These are phyloP conservation scores for Mythimna ferrago DNA, from an alignment of 2,888 invertebrate species.

Conservation along the genomic window DNA sequence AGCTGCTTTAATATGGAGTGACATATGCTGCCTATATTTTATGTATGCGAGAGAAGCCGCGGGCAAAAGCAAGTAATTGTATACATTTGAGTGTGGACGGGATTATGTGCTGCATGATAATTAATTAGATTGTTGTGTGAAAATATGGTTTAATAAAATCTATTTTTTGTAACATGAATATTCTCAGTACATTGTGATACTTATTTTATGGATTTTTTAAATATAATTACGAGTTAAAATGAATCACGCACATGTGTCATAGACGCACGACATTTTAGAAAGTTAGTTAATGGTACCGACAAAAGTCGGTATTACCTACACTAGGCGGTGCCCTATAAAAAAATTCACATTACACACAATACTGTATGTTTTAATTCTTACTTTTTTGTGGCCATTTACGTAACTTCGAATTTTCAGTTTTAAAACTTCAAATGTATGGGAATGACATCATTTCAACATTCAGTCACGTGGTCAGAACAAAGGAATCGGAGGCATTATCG, in stretches of 20 bases:
- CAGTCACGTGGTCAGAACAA: too few species aligned
- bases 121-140: neutral
- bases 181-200: neutral
- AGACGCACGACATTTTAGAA: neutral
- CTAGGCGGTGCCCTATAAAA: neutral
- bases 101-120: neutral
- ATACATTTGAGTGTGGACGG: neutral
- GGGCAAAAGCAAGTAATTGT: too few species aligned
- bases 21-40: too few species aligned
- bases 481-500: too few species aligned
- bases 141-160: neutral
- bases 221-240: neutral
- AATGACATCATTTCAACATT: too few species aligned
- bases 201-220: neutral
- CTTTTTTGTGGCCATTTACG: too few species aligned
- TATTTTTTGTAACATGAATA: too few species aligned
- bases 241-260: neutral
- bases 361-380: neutral
- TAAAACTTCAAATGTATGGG: too few species aligned
- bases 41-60: too few species aligned
- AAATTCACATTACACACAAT: neutral
- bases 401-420: too few species aligned
- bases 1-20: too few species aligned
- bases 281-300: conserved; percentile 19
- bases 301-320: neutral